These are phyloP conservation scores for Hyalella azteca DNA, from an alignment of 2,888 invertebrate species.

Conservation along the genomic window DNA sequence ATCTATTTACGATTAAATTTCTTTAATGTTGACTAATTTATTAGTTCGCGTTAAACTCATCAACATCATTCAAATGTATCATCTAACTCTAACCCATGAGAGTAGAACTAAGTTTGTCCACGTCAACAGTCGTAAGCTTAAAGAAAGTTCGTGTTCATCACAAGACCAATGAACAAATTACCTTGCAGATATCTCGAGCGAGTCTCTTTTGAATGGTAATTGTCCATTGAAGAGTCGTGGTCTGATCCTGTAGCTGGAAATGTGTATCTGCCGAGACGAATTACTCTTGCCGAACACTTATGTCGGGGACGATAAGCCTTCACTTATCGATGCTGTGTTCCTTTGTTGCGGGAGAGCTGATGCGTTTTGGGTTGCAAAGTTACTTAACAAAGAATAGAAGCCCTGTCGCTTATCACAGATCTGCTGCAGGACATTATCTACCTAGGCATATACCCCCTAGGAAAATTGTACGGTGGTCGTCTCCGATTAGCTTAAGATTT, in stretches of 20 bases:
- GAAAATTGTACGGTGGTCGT: too few relatives aligned
- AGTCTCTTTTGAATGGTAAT: constrained; percentile 10
- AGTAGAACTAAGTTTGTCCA: too few relatives aligned
- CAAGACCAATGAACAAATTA: background rate
- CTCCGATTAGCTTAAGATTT: too few relatives aligned
- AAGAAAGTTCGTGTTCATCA: background rate
- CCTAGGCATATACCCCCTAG: too few relatives aligned
- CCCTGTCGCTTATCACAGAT: constrained; percentile 25
- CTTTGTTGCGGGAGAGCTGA: constrained; percentile 7
- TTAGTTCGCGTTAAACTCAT: too few relatives aligned
- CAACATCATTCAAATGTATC: too few relatives aligned
- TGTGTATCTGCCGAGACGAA: constrained; percentile 24
- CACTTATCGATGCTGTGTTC: constrained; percentile 32
- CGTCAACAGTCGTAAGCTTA: too few relatives aligned
- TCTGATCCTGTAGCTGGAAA: background rate
- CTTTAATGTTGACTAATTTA: too few relatives aligned
- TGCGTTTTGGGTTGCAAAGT: constrained; percentile 36
- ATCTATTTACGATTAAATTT: too few relatives aligned
- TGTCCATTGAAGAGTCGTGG: background rate
- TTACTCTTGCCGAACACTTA: constrained; percentile 24
- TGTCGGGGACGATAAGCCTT: constrained; percentile 25
- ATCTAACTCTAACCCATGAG: too few relatives aligned
- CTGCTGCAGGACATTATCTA: too few relatives aligned
- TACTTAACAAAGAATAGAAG: constrained; percentile 36
- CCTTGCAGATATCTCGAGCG: background rate